These are phyloP conservation scores for Plebejus melissa DNA, from an alignment of 2,888 invertebrate species.

Conservation along the genomic window DNA sequence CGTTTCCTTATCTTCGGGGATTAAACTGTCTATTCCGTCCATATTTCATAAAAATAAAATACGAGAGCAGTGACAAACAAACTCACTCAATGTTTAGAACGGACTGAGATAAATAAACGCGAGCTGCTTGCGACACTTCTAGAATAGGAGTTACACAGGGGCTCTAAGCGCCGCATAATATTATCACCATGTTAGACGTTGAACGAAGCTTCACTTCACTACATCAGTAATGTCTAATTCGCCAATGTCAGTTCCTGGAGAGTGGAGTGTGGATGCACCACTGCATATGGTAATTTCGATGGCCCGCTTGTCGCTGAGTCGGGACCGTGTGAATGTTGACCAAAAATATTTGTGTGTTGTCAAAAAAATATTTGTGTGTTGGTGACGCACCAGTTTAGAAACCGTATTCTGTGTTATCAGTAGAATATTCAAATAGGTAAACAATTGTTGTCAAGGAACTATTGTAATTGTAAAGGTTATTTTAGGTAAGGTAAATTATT, in stretches of 20 bases:
- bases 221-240: background rate
- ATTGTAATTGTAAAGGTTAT: background rate
- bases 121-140: background rate
- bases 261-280: background rate
- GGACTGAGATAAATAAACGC: conserved; percentile 10
- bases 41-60: conserved; percentile 36
- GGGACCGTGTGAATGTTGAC: background rate
- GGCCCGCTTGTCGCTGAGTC: background rate
- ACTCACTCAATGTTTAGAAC: conserved; percentile 5
- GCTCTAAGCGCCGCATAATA: background rate
- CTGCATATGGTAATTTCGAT: background rate
- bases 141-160: background rate
- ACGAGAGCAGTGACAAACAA: background rate
- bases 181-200: background rate
- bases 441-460: background rate
- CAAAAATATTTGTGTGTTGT: background rate
- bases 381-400: background rate
- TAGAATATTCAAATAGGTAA: background rate
- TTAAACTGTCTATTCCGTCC: conserved; percentile 44
- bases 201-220: background rate
- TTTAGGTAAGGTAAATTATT: background rate
- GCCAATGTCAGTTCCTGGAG: background rate
- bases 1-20: conserved; percentile 50
- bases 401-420: background rate
- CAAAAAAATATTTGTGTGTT: background rate